Percentiles rank a stretch among this genome's conserved stretches.
Evolutionary conservation across 2,113 vertebrate genomes (phyloP).

Genomic region (Hippocampus abdominalis): DNA sequence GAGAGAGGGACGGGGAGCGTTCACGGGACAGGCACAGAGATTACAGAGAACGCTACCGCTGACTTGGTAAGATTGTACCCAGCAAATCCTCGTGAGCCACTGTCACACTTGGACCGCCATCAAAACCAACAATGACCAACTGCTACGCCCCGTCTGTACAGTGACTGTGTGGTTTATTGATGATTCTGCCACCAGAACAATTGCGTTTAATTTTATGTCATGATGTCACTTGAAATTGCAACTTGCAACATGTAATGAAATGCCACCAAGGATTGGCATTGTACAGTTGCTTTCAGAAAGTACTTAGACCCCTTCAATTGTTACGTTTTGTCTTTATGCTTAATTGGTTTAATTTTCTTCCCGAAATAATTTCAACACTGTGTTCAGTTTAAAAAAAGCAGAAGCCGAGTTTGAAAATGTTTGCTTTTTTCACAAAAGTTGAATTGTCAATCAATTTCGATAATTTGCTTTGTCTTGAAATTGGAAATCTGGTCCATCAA

Average conservation of each 20-base stretch:
- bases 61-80: slow-evolving; percentile 49
- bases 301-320: background rate
- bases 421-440: background rate
- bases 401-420: background rate
- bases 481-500: background rate
- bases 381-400: background rate
- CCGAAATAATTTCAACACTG: background rate
- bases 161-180: background rate
- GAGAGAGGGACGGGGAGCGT: slow-evolving; percentile 33
- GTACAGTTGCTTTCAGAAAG: background rate
- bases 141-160: background rate
- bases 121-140: background rate
- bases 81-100: background rate
- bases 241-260: background rate
- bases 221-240: background rate
- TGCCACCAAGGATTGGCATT: background rate
- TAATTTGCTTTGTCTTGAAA: background rate
- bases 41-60: slow-evolving; percentile 64
- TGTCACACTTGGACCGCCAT: background rate
- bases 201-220: background rate
- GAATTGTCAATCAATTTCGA: background rate
- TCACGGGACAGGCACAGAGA: slow-evolving; percentile 65
- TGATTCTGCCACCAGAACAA: slow-evolving; percentile 1
- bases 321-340: background rate
- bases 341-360: background rate